phyloP scores from a whole-genome alignment of 2,888 invertebrate species.

The Fragum fragum region DNA sequence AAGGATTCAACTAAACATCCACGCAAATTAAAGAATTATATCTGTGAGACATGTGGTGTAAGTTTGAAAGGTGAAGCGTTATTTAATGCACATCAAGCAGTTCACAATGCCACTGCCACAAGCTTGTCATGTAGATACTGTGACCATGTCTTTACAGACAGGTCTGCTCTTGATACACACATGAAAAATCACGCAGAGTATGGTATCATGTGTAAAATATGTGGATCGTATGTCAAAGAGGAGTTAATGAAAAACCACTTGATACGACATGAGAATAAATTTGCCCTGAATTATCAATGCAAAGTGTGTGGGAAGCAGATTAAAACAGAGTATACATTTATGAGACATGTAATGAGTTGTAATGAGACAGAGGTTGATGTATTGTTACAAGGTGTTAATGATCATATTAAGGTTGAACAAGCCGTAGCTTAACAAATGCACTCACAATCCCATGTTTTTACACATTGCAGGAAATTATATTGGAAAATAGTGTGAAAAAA shows the following conservation, averaged over 20 bases:
- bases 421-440: no score
- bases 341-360: constrained; percentile 19
- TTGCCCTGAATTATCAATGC: constrained; percentile 35
- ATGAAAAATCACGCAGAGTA: background rate
- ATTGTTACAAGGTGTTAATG: background rate
- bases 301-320: constrained; percentile 30
- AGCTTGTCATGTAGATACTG: constrained; percentile 30
- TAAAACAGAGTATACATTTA: constrained; percentile 21
- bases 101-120: background rate
- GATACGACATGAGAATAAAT: background rate
- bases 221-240: background rate
- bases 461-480: no score
- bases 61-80: background rate
- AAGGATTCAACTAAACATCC: background rate
- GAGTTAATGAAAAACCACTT: background rate
- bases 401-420: no score
- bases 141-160: constrained; percentile 14
- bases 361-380: constrained; percentile 3
- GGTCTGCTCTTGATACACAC: constrained; percentile 18
- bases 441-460: no score
- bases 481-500: no score
- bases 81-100: constrained; percentile 26
- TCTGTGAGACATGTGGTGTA: constrained; percentile 52
- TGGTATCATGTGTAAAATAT: background rate
- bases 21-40: background rate